Conservation (phyloP, 2,797 vertebrate species). For the Phrynocephalus vlangalii region DNA sequence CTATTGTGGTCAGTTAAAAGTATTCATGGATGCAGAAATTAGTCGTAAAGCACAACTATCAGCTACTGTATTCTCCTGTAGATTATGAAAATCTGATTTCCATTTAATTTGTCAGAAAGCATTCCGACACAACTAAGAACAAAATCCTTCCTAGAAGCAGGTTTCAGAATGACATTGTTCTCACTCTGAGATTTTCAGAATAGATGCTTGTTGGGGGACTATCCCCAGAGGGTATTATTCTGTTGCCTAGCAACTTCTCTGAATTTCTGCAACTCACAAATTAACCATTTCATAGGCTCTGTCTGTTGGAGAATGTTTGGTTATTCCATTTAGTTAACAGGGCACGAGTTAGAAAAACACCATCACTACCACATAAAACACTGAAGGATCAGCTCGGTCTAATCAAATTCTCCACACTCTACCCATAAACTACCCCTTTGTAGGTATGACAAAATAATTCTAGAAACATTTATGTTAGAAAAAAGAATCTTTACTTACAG, state of each 20-base stretch:
- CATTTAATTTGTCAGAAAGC: not conserved
- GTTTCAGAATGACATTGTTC: conserved; percentile 43
- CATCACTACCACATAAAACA: too few relatives aligned
- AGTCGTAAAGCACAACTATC: not conserved
- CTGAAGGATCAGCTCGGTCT: too few relatives aligned
- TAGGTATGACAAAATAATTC: too few relatives aligned
- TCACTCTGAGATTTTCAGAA: conserved; percentile 34
- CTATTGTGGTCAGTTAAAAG: conserved; percentile 27
- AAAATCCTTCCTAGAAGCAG: conserved; percentile 3
- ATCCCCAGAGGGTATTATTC: conserved; percentile 23
- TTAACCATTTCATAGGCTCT: conserved; percentile 45
- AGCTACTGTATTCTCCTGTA: conserved; percentile 17
- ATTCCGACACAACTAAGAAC: conserved; percentile 22
- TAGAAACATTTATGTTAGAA: too few relatives aligned
- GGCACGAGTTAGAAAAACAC: too few relatives aligned
- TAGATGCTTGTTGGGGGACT: conserved; percentile 36
- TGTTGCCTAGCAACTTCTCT: conserved; percentile 35
- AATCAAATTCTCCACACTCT: too few relatives aligned
- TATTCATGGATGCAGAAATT: not conserved
- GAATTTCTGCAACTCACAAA: conserved; percentile 37
- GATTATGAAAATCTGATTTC: conserved; percentile 23
- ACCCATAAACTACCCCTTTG: too few relatives aligned
- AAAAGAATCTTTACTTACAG: too few relatives aligned
- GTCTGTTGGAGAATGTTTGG: not conserved
- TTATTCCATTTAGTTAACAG: too few relatives aligned